Evolutionary conservation across 2,113 vertebrate species (phyloP).

Genomic region (Ornithorhynchus anatinus): DNA sequence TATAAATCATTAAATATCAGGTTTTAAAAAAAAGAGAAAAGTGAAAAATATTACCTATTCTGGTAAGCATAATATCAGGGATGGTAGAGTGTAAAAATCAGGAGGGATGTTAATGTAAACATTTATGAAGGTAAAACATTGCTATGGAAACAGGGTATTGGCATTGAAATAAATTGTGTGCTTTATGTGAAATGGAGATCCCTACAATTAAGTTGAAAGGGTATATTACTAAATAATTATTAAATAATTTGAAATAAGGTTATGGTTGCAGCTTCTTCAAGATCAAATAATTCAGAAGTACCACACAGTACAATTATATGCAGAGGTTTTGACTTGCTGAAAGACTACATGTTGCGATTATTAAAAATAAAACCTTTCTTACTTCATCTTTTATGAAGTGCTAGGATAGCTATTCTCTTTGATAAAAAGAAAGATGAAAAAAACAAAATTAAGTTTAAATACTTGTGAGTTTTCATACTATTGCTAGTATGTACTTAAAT

Average conservation of each 20-base stretch:
- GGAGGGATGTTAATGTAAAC: conserved; percentile 7
- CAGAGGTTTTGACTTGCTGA: conserved; percentile 4
- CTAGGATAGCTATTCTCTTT: background rate
- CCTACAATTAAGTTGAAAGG: conserved; percentile 34
- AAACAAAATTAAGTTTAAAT: background rate
- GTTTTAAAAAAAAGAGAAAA: background rate
- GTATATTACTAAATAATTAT: conserved; percentile 43
- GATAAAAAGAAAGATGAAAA: background rate
- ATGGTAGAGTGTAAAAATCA: background rate
- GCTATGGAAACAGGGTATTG: background rate
- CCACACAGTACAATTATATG: conserved; percentile 32
- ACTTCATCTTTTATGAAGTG: background rate
- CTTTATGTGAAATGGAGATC: conserved; percentile 16
- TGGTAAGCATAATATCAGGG: background rate
- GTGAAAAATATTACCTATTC: background rate
- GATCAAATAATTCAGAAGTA: conserved; percentile 27
- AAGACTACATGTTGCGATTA: too few relatives aligned
- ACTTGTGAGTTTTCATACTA: background rate
- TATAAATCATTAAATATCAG: background rate
- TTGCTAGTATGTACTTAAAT: too few relatives aligned
- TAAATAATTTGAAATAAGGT: conserved; percentile 55
- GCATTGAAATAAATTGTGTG: conserved; percentile 26
- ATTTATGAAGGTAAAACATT: background rate
- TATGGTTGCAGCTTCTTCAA: background rate
- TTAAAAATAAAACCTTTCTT: too few relatives aligned